phyloP scores from a whole-genome alignment of 2,113 vertebrate genomes.

The Hassar affinis region DNA sequence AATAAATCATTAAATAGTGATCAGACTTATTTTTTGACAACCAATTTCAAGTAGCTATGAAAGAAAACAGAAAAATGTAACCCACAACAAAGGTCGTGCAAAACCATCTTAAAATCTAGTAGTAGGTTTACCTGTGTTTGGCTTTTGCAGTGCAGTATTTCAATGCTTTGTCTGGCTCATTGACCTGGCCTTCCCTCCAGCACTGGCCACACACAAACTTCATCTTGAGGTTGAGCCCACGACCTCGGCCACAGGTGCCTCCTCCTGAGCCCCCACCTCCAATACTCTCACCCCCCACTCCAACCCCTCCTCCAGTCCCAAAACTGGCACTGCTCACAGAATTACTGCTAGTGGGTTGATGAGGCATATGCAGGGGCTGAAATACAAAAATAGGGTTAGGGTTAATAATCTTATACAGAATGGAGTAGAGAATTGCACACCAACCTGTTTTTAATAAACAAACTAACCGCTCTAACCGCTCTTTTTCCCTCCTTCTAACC shows the following conservation, averaged over 20 bases:
- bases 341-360: slow-evolving; percentile 52
- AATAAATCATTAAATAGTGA: neutral
- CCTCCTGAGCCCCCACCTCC: slow-evolving; percentile 59
- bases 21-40: neutral
- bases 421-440: neutral
- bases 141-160: slow-evolving; percentile 98
- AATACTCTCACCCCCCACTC: slow-evolving; percentile 62
- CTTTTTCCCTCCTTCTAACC: no score
- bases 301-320: slow-evolving; percentile 56
- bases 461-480: no score
- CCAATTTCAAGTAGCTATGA: neutral
- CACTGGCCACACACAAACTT: slow-evolving; percentile 98
- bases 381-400: neutral
- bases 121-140: slow-evolving; percentile 82
- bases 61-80: neutral
- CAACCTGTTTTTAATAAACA: neutral
- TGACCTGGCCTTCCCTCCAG: slow-evolving; percentile 94
- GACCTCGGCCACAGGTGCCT: slow-evolving; percentile 56
- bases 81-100: neutral
- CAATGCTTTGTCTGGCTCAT: slow-evolving; percentile 94
- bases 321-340: slow-evolving; percentile 43
- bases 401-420: neutral
- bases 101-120: neutral
- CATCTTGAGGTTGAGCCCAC: slow-evolving; percentile 86
- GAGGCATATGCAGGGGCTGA: slow-evolving; percentile 67